Evolutionary conservation across 2,113 vertebrate genomes (phyloP).

Genomic region (Cairina moschata): DNA sequence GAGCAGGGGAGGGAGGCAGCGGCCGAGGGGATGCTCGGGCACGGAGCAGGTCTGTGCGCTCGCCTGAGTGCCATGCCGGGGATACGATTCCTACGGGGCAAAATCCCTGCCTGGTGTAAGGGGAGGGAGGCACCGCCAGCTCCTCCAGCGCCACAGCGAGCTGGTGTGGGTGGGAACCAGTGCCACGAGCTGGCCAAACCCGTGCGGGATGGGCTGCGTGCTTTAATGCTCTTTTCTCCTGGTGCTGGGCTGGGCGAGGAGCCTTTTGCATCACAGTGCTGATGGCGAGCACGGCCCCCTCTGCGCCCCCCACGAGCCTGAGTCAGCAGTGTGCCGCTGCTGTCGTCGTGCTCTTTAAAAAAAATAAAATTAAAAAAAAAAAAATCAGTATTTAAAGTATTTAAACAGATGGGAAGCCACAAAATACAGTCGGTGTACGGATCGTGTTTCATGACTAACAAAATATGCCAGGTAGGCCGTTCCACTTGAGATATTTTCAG

Average conservation of each 20-base stretch:
- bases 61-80: background rate
- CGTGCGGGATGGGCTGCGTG: rapidly evolving
- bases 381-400: constrained; percentile 62
- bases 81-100: too few species aligned
- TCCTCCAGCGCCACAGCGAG: too few species aligned
- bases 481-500: constrained; percentile 69
- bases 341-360: background rate
- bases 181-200: background rate
- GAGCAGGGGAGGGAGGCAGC: background rate
- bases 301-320: background rate
- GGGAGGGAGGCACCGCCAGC: too few species aligned
- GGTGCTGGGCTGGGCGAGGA: background rate
- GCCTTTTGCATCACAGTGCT: background rate
- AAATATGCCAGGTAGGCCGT: constrained; percentile 68
- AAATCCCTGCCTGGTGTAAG: background rate
- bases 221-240: background rate
- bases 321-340: constrained; percentile 57
- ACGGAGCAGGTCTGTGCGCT: too few species aligned
- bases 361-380: background rate
- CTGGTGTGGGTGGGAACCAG: too few species aligned
- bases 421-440: constrained; percentile 56
- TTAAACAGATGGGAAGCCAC: constrained; percentile 66
- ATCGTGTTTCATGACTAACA: constrained; percentile 71
- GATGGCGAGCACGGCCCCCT: rapidly evolving
- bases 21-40: too few species aligned